Conservation (phyloP, 1,140 invertebrate genomes). For the Drosophila mauritiana region DNA sequence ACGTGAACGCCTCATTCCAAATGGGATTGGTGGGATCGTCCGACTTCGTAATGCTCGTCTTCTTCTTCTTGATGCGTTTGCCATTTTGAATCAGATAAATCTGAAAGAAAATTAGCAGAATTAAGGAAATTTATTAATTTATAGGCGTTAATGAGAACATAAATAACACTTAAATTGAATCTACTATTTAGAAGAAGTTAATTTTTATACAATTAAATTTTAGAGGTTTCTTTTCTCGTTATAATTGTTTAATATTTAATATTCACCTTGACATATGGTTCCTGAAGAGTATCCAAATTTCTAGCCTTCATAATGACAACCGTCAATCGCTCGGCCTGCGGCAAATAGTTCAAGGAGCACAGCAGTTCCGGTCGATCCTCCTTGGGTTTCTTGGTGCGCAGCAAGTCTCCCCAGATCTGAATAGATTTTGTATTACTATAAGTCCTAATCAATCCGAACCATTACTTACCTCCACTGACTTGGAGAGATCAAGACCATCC, state of each 20-base stretch:
- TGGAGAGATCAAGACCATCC: conserved; percentile 89
- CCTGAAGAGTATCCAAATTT: conserved; percentile 88
- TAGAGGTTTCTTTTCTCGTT: too few species aligned
- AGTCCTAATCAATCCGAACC: rapidly evolving
- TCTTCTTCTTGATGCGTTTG: conserved; percentile 94
- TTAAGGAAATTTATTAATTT: neutral
- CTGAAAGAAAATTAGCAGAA: conserved; percentile 25
- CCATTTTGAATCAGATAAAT: conserved; percentile 94
- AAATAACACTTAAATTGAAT: too few species aligned
- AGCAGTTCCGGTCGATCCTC: conserved; percentile 92
- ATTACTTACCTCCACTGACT: conserved; percentile 88
- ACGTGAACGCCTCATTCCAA: conserved; percentile 97
- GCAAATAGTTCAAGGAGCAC: conserved; percentile 93
- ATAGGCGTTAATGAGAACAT: neutral
- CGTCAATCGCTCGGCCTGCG: conserved; percentile 93
- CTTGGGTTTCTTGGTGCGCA: conserved; percentile 90
- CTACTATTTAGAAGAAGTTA: neutral
- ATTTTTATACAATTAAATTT: too few species aligned
- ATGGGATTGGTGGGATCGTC: conserved; percentile 95
- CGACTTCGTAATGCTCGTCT: conserved; percentile 94
- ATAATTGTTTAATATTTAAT: neutral
- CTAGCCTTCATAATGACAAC: conserved; percentile 93
- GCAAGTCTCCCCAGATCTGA: conserved; percentile 89
- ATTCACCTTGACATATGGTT: conserved; percentile 94
- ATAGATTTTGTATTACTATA: neutral